phyloP scores from a whole-genome alignment of 2,113 vertebrate genomes.

The Saccopteryx bilineata region DNA sequence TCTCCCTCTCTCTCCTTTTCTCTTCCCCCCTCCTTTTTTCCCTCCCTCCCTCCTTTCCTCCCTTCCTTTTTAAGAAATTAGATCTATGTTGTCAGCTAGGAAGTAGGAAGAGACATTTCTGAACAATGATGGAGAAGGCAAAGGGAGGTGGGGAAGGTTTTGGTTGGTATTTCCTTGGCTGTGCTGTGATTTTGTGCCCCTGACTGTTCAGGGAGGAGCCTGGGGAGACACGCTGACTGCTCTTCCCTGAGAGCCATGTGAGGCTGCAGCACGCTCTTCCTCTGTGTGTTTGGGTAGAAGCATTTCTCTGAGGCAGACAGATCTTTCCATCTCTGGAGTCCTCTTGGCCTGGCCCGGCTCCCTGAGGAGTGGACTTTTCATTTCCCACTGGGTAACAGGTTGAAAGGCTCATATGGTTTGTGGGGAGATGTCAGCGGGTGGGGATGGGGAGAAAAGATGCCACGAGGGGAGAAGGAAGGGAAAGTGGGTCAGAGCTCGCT shows the following conservation, averaged over 20 bases:
- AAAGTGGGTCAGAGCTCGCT: conserved; percentile 20
- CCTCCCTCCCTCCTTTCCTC: too few relatives aligned
- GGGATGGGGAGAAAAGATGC: neutral
- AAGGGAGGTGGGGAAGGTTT: neutral
- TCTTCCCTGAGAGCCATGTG: neutral
- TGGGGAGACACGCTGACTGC: neutral
- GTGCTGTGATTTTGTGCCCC: neutral
- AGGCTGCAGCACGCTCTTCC: neutral
- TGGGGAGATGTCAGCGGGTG: neutral
- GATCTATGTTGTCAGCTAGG: neutral
- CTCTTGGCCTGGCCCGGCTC: neutral
- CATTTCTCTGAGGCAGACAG: neutral
- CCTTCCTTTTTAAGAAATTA: neutral
- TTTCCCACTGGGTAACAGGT: neutral
- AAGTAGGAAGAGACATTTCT: conserved; percentile 29
- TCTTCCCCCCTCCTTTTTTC: too few relatives aligned
- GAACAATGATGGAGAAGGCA: neutral
- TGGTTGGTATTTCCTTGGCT: neutral
- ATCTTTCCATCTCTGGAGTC: neutral
- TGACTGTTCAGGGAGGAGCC: neutral
- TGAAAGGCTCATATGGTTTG: neutral
- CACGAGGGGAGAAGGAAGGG: neutral
- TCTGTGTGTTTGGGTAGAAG: neutral
- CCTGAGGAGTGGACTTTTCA: neutral
- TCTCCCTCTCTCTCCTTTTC: too few relatives aligned